phyloP scores from a whole-genome alignment of 2,797 vertebrate species.

The Acanthornis magna region DNA sequence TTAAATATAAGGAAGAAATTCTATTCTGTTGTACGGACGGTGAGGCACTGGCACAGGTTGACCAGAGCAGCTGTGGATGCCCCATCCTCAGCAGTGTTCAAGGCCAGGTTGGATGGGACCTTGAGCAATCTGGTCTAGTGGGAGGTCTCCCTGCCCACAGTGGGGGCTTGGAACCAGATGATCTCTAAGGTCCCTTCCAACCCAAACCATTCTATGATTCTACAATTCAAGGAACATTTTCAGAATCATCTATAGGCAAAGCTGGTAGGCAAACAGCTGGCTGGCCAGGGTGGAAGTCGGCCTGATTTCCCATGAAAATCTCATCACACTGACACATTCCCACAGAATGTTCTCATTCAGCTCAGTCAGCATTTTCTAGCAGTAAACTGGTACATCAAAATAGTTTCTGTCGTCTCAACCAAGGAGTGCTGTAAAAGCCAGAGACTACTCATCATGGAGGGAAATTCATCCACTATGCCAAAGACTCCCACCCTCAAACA shows the following conservation, averaged over 20 bases:
- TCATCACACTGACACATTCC: background rate
- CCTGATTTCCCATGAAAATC: background rate
- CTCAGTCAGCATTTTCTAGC: background rate
- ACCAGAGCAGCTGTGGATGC: background rate
- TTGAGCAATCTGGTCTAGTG: background rate
- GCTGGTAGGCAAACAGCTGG: background rate
- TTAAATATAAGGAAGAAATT: background rate
- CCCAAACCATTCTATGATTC: background rate
- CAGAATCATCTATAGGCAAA: background rate
- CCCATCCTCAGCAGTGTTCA: background rate
- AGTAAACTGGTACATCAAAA: background rate
- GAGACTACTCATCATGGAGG: background rate
- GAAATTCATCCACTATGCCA: background rate
- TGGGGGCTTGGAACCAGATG: fast-evolving
- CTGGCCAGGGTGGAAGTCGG: background rate
- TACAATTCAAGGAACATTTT: background rate
- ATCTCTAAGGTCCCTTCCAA: background rate
- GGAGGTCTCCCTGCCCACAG: background rate
- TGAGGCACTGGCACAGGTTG: background rate
- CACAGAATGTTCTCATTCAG: background rate
- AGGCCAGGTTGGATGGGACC: background rate
- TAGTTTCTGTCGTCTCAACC: background rate
- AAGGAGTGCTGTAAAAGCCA: background rate
- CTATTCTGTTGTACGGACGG: background rate
- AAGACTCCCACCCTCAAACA: background rate